Percentiles rank a stretch among this genome's conserved stretches.
These are phyloP conservation scores for Trichacis sp. DNA, from an alignment of 2,888 invertebrate genomes.

Conservation along the genomic window DNA sequence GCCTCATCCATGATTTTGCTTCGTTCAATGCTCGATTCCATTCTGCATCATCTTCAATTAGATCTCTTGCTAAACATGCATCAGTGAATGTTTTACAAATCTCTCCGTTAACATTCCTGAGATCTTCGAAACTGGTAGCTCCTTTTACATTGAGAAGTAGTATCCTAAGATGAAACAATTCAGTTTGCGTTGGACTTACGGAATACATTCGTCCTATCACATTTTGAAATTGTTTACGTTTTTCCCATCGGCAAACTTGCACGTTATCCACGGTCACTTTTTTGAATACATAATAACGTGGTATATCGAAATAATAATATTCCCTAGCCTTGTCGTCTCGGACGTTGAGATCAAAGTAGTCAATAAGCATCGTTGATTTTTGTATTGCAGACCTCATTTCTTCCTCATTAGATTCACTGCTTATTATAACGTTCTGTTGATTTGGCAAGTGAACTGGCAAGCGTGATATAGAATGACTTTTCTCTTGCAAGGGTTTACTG, in stretches of 20 bases:
- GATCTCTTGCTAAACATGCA: constrained; percentile 16
- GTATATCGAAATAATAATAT: constrained; percentile 23
- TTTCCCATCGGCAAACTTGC: constrained; percentile 14
- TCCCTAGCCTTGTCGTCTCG: constrained; percentile 21
- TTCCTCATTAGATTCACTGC: neutral
- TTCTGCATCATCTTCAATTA: constrained; percentile 32
- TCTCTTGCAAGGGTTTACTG: constrained; percentile 26
- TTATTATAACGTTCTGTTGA: constrained; percentile 21
- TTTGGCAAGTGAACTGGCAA: constrained; percentile 38
- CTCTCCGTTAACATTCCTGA: constrained; percentile 49
- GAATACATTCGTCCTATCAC: constrained; percentile 46
- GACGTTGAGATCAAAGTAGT: constrained; percentile 26
- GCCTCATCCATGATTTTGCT: constrained; percentile 16
- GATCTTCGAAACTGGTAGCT: constrained; percentile 50
- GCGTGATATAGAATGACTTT: constrained; percentile 33
- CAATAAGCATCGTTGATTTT: constrained; percentile 17
- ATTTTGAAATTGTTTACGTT: constrained; percentile 16
- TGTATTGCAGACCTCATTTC: neutral
- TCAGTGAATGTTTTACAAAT: constrained; percentile 33
- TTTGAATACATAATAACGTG: constrained; percentile 20
- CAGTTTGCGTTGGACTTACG: constrained; percentile 43
- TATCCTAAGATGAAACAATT: constrained; percentile 47
- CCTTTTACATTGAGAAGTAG: constrained; percentile 49
- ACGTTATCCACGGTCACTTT: constrained; percentile 8
- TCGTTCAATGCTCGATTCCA: constrained; percentile 20